Percentiles rank a stretch among this genome's conserved stretches.
Conservation (phyloP, 1,140 invertebrate species). For the Chelonus insularis region DNA sequence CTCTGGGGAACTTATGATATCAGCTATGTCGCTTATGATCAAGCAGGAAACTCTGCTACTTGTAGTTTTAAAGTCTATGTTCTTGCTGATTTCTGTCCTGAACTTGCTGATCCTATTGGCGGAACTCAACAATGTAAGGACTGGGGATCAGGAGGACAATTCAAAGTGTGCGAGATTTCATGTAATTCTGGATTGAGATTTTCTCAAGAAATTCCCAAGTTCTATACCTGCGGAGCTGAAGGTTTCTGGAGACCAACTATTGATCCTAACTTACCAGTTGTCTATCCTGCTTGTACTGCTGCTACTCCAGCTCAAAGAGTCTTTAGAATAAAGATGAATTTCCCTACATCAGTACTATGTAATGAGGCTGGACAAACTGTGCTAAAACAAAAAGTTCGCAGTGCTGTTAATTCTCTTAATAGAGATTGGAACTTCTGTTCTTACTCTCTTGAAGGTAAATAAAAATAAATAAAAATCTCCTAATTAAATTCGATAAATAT, state of each 20-base stretch:
- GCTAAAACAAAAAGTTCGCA: conserved; percentile 81
- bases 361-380: conserved; percentile 93
- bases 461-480: neutral
- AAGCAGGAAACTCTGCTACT: conserved; percentile 84
- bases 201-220: conserved; percentile 87
- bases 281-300: conserved; percentile 90
- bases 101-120: conserved; percentile 83
- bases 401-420: conserved; percentile 86
- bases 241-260: conserved; percentile 91
- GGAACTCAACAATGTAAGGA: conserved; percentile 90
- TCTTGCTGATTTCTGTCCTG: conserved; percentile 86
- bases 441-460: conserved; percentile 77
- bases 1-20: conserved; percentile 92
- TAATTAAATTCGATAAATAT: neutral
- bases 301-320: conserved; percentile 86
- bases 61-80: conserved; percentile 95
- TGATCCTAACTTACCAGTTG: conserved; percentile 74
- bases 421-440: conserved; percentile 94
- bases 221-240: conserved; percentile 95
- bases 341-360: conserved; percentile 90
- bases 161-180: conserved; percentile 88
- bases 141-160: conserved; percentile 95
- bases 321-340: conserved; percentile 89
- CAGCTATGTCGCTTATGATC: conserved; percentile 91
- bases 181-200: conserved; percentile 87